These are phyloP conservation scores for Chloroceryle amazona DNA, from an alignment of 2,797 vertebrate species.

Conservation along the genomic window DNA sequence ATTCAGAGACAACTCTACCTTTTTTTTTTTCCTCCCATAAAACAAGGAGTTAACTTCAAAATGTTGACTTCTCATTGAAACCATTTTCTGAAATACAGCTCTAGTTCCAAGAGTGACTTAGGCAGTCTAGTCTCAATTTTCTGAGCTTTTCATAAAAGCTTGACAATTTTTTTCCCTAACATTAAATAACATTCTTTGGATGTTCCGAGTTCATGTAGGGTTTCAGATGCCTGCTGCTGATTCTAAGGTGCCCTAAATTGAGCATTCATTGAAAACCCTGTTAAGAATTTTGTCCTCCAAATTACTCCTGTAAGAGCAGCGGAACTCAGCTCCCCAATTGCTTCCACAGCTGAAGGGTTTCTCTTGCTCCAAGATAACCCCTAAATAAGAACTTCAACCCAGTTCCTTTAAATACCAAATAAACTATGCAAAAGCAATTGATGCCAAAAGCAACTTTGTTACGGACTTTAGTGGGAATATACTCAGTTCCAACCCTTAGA, in stretches of 20 bases:
- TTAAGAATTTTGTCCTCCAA: neutral
- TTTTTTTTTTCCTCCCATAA: neutral
- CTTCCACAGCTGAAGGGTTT: neutral
- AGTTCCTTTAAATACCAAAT: neutral
- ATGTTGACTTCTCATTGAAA: neutral
- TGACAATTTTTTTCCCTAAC: neutral
- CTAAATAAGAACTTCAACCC: neutral
- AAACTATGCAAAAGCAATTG: neutral
- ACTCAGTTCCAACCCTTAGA: neutral
- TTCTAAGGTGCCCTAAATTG: neutral
- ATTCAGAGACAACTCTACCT: neutral
- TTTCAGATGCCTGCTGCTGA: neutral
- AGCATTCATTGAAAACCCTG: neutral
- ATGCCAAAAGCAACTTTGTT: neutral
- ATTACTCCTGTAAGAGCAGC: neutral
- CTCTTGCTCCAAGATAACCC: neutral
- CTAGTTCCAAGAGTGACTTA: neutral
- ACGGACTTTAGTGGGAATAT: neutral
- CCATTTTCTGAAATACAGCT: neutral
- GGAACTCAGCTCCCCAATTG: neutral
- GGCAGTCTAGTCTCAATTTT: neutral
- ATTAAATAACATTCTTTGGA: neutral
- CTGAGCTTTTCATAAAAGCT: conserved; percentile 25
- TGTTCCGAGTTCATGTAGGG: neutral
- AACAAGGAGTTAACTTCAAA: conserved; percentile 5